Evolutionary conservation across 1,140 invertebrate genomes (phyloP).

Genomic region (Trichonephila clavata): DNA sequence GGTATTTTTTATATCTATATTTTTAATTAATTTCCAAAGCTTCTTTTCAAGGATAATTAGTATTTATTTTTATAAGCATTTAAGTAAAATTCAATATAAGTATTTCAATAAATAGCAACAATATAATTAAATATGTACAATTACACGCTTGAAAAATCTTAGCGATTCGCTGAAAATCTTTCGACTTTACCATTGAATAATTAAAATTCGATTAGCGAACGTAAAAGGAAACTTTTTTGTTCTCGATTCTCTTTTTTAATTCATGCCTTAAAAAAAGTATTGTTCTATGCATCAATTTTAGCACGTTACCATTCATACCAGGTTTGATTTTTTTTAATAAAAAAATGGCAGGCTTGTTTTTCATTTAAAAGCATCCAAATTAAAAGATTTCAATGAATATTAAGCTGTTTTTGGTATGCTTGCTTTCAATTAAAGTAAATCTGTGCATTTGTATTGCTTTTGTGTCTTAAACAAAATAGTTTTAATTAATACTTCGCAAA

Average conservation of each 20-base stretch:
- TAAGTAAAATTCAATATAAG: too few relatives aligned
- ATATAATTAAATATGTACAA: not conserved
- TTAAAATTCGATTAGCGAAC: constrained; percentile 31
- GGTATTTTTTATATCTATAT: too few relatives aligned
- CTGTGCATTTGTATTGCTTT: not conserved
- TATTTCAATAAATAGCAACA: not conserved
- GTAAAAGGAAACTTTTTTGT: not conserved
- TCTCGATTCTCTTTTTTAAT: not conserved
- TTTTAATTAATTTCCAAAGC: too few relatives aligned
- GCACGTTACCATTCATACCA: too few relatives aligned
- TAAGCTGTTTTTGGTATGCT: not conserved
- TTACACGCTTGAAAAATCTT: not conserved
- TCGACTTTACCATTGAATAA: not conserved
- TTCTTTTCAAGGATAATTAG: too few relatives aligned
- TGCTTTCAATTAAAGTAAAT: not conserved
- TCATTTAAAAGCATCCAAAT: not conserved
- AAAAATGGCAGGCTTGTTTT: not conserved
- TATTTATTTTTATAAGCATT: too few relatives aligned
- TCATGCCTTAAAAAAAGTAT: not conserved
- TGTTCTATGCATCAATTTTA: not conserved
- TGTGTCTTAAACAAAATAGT: not conserved
- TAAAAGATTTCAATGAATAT: not conserved
- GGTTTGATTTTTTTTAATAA: not conserved
- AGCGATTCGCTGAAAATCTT: not conserved
- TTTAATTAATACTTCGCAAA: not conserved